phyloP scores from a whole-genome alignment of 2,113 vertebrate genomes.

The Harpagus bidentatus region DNA sequence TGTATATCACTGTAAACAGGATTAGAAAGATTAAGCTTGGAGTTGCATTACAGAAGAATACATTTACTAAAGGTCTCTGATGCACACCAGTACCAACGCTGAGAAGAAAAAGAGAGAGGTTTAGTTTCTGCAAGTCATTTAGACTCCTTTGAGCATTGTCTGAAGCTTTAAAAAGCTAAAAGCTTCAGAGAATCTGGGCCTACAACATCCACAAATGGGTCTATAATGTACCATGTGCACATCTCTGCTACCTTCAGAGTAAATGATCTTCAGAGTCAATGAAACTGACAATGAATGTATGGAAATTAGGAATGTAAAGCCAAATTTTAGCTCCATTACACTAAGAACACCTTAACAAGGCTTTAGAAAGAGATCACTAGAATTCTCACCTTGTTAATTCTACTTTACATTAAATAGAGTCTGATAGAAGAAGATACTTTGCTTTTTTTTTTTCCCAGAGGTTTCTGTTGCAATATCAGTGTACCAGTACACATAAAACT shows the following conservation, averaged over 20 bases:
- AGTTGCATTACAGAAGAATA: neutral
- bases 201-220: neutral
- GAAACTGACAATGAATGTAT: neutral
- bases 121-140: neutral
- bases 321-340: neutral
- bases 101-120: neutral
- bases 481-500: neutral
- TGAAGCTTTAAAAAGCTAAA: neutral
- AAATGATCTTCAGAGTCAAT: neutral
- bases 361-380: neutral
- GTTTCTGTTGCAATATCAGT: neutral
- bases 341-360: neutral
- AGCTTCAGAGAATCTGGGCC: neutral
- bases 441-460: neutral
- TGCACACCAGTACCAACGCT: fast-evolving
- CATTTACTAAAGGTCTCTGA: neutral
- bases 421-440: neutral
- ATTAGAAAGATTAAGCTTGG: neutral
- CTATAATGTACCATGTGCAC: neutral
- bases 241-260: no score
- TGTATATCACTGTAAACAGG: neutral
- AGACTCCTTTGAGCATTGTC: neutral
- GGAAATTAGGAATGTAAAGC: neutral
- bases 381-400: neutral
- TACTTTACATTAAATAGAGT: neutral